Conservation (phyloP, 2,113 vertebrate species). For the Orientallactaga bullata region DNA sequence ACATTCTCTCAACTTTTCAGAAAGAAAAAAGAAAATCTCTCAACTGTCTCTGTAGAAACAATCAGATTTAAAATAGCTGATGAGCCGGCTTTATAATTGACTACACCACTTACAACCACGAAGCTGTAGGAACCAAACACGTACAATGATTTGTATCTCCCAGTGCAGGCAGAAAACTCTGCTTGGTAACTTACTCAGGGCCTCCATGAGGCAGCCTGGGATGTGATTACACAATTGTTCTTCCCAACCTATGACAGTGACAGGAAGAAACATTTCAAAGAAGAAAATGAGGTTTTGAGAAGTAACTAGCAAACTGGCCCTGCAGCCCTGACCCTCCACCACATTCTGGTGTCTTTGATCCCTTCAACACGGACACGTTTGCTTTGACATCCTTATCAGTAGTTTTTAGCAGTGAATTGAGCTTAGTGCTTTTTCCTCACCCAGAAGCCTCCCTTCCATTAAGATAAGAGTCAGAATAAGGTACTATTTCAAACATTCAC, state of each 20-base stretch:
- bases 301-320: not conserved
- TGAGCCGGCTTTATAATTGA: not conserved
- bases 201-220: not conserved
- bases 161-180: not conserved
- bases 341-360: not conserved
- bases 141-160: not conserved
- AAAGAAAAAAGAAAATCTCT: not conserved
- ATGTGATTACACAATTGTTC: not conserved
- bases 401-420: not conserved
- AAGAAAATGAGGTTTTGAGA: not conserved
- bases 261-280: not conserved
- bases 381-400: conserved; percentile 9
- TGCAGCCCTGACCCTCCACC: not conserved
- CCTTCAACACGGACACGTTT: not conserved
- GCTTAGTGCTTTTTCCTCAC: not conserved
- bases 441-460: not conserved
- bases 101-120: not conserved
- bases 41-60: not conserved
- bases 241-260: not conserved
- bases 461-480: not conserved
- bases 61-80: not conserved
- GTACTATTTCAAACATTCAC: not conserved
- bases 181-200: not conserved
- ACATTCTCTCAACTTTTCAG: not conserved
- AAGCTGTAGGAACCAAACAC: not conserved